Evolutionary conservation across 2,888 invertebrate genomes (phyloP).

Genomic region (Poecilus cupreus): DNA sequence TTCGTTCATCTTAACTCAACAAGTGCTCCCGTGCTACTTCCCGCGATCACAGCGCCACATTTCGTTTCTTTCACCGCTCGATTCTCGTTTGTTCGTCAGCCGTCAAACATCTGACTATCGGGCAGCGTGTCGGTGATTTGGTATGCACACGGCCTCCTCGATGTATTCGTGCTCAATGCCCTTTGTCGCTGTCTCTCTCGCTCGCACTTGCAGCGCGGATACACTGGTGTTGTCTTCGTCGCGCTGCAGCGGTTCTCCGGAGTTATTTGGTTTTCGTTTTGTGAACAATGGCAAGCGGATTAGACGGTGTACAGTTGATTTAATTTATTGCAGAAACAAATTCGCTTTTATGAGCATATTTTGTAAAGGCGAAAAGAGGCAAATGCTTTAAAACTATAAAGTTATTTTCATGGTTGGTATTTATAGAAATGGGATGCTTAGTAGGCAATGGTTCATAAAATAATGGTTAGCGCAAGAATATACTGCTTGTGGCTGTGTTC

Average conservation of each 20-base stretch:
- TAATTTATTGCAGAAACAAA: constrained; percentile 48
- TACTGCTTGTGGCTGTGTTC: too few species aligned
- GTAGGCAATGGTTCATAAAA: neutral
- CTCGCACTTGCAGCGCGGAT: neutral
- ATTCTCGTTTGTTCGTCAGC: constrained; percentile 17
- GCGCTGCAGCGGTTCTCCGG: constrained; percentile 8
- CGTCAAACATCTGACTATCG: constrained; percentile 24
- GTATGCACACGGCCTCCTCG: constrained; percentile 36
- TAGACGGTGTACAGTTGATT: constrained; percentile 25
- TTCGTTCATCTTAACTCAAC: neutral
- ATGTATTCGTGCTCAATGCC: constrained; percentile 44
- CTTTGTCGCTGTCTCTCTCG: constrained; percentile 16
- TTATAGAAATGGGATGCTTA: constrained; percentile 4
- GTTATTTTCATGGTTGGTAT: constrained; percentile 15
- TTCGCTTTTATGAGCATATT: constrained; percentile 35
- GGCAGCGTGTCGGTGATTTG: constrained; percentile 23
- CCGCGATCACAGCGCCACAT: neutral
- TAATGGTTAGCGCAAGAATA: too few species aligned
- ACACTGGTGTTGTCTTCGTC: neutral
- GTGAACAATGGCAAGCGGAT: constrained; percentile 39
- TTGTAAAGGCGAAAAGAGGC: constrained; percentile 11
- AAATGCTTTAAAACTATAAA: neutral
- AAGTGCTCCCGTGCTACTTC: neutral
- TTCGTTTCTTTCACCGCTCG: neutral
- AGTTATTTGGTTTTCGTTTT: constrained; percentile 39